Evolutionary conservation across 2,113 vertebrate species (phyloP), one percentile per base, ranked within the genome.

Genomic region (Trachemys scripta): DNA sequence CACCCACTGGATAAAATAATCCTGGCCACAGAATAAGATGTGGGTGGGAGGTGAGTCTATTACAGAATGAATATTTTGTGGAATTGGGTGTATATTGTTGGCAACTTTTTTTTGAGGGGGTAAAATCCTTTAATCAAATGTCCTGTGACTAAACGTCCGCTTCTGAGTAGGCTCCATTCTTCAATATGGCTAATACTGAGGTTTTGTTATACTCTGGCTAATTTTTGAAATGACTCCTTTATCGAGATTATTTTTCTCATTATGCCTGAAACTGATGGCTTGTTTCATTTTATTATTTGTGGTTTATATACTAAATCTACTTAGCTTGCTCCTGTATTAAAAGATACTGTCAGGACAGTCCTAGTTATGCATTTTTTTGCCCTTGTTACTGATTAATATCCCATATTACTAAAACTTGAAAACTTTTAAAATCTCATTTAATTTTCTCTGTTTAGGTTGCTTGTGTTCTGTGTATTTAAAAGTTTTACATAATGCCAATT

Each of bases 21-120:
- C 12, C 75, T 24, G 10, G 12, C 69, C 42, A 13, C 35, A 69
- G 72, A 5, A 84, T 29, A 80, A 1, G 0, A 1, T 78, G 76
- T 69, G 76, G 78, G 2, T 47, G 72, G 80, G 56, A 56, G 35
- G 82, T 65, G 17, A 4, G 3, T 35, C 87, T 11, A 2, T 22
- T 56, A 10, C 4, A 54, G 5, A 1, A 35, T 35, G 53, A 1
- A 0, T 17, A 38, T 72, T 62, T 53, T 22, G 0, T 6, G 53
- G 65, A 69, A 24, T 3, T 78, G 19, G 8, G 9, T 1, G 53
- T 0, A 1, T 17, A 80, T 80, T 4, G 38, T 75, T 2, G 4
- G 29, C 53, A 90, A 84, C 5, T 6, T 45, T 75, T 45, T 72
- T 72, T 45, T 38, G 31, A n/a, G 50, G 22, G 82, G 80, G 50